phyloP scores from a whole-genome alignment of 2,888 invertebrate genomes.

The Tetragnatha montana region DNA sequence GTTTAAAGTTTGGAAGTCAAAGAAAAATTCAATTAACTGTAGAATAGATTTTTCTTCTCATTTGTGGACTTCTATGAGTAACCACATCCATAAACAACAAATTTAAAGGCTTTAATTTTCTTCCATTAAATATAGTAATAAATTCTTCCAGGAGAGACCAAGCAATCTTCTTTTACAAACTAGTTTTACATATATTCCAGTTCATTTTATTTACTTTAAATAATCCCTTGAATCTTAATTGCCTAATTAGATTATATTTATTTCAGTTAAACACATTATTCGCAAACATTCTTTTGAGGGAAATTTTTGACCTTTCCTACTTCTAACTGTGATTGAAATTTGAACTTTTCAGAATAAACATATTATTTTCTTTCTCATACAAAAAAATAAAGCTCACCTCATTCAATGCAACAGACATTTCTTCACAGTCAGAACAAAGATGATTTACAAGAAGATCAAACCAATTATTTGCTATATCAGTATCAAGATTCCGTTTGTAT shows the following conservation, averaged over 20 bases:
- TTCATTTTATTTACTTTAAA: not conserved
- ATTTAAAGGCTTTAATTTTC: not conserved
- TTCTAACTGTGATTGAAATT: too few relatives aligned
- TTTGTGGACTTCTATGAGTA: not conserved
- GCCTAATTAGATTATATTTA: not conserved
- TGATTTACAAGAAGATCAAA: slow-evolving; percentile 76
- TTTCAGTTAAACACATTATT: too few relatives aligned
- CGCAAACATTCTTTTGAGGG: too few relatives aligned
- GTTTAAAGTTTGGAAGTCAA: not conserved
- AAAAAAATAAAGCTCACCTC: slow-evolving; percentile 78
- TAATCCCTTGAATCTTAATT: not conserved
- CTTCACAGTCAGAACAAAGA: slow-evolving; percentile 73
- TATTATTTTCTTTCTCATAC: not conserved
- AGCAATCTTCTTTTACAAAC: not conserved
- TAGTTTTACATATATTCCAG: not conserved
- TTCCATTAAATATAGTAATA: not conserved
- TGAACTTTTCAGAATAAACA: not conserved
- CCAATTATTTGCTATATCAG: slow-evolving; percentile 79
- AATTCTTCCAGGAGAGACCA: too few relatives aligned
- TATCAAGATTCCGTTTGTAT: slow-evolving; percentile 75
- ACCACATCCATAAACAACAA: not conserved
- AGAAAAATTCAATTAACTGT: not conserved
- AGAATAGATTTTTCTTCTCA: not conserved
- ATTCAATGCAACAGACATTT: slow-evolving; percentile 75
- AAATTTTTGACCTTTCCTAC: too few relatives aligned